Evolutionary conservation across 2,888 invertebrate genomes (phyloP), one percentile per base, ranked within the genome.

Genomic region (Adela reaumurella): DNA sequence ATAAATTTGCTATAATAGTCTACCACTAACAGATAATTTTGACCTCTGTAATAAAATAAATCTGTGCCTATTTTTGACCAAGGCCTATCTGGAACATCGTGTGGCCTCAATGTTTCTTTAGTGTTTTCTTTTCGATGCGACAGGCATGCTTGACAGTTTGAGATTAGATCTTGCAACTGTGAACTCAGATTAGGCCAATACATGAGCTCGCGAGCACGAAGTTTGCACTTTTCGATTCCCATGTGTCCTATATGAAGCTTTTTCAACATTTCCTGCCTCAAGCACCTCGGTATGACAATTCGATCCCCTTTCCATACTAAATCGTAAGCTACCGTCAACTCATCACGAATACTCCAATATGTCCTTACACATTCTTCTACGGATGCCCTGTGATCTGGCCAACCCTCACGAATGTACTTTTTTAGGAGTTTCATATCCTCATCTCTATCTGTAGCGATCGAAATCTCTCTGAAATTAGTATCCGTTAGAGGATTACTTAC

Each of bases 131-230:
- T 51, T 14, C 35, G 8, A 35, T 35, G 35, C 3, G 54, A 49
- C 6, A 57, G 42, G 45, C 55, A 57, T 1, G 50, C 52, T n/a
- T 55, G 52, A 43, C 55, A 55, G 19, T 51, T 35, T 16, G 46
- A 52, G 17, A 43, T 41, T 24, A 45, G 48, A 47, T 55, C 51
- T 14, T 52, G 20, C 47, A 56, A 35, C n/a, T 57, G 52, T 8
- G 50, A 24, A 18, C 47, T 53, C 16, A 55, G 53, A 45, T 52
- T 49, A 2, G 57, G 56, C 56, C 56, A 56, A 49, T 49, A 57
- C 45, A 55, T 51, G 19, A 51, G 49, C 49, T 55, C 55, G 6
- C 52, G 19, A 2, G 55, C 53, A n/a, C 54, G 48, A 18, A 54
- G 42, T 28, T 51, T 51, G 19, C 52, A 53, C 49, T 55, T 57